A percentile compares a stretch with the other conserved stretches of the same genome.
Conservation (phyloP, 2,113 vertebrate genomes). For the Oenanthe oenanthe region DNA sequence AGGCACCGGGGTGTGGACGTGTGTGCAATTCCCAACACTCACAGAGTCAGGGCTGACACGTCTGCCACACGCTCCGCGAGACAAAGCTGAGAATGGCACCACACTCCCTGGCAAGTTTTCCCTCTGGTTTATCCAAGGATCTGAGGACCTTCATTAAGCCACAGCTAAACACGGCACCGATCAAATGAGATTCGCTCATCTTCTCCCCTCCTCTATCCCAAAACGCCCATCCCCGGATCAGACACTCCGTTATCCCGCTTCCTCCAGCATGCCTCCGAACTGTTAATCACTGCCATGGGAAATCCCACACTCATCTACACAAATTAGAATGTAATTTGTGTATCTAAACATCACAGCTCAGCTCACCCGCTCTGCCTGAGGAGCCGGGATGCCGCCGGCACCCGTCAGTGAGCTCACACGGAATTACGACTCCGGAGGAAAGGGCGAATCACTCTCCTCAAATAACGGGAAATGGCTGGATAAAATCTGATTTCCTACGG, state of each 20-base stretch:
- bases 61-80: slow-evolving; percentile 20
- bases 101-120: not conserved
- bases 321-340: slow-evolving; percentile 1
- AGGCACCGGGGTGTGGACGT: not conserved
- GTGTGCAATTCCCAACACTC: not conserved
- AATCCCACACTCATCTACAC: not conserved
- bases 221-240: not conserved
- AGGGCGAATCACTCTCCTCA: not conserved
- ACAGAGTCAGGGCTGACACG: not conserved
- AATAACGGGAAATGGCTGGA: not conserved
- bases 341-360: not conserved
- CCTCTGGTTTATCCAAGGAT: not conserved
- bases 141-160: not conserved
- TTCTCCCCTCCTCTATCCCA: not conserved
- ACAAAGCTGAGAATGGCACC: slow-evolving; percentile 33
- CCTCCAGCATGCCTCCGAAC: not conserved
- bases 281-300: not conserved
- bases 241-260: not conserved
- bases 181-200: not conserved
- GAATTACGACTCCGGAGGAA: not conserved
- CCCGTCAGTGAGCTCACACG: accelerated
- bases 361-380: not conserved
- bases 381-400: not conserved
- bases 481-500: not conserved
- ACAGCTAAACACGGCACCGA: not conserved